Conservation (phyloP, 2,888 invertebrate genomes). For the Xestoiulus laeticollis region DNA sequence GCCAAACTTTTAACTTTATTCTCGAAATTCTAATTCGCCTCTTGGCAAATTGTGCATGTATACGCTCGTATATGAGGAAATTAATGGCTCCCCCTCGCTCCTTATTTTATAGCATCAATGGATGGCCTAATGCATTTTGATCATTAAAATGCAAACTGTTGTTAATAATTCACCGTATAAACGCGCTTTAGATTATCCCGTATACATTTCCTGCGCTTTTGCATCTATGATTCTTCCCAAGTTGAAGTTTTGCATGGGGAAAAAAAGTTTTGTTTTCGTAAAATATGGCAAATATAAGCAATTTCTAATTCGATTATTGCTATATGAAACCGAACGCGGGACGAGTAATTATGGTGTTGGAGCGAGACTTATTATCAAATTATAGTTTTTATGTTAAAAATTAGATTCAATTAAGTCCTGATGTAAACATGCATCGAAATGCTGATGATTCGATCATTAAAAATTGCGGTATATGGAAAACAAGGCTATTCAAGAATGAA, state of each 20-base stretch:
- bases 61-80: not conserved
- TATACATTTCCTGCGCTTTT: not conserved
- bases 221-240: not conserved
- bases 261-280: slow-evolving; percentile 7
- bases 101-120: not conserved
- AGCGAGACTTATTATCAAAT: slow-evolving; percentile 3
- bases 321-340: not conserved
- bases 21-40: not conserved
- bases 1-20: not conserved
- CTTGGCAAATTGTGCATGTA: not conserved
- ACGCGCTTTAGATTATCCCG: slow-evolving; percentile 4
- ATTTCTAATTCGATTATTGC: not conserved
- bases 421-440: not conserved
- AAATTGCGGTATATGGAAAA: not conserved
- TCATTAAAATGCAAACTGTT: slow-evolving; percentile 26
- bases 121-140: slow-evolving; percentile 20
- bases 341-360: not conserved
- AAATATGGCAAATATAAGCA: not conserved
- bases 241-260: too few species aligned
- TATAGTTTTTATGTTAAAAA: not conserved
- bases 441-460: not conserved
- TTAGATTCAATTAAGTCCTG: not conserved
- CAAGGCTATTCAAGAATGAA: too few species aligned
- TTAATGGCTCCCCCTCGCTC: not conserved
- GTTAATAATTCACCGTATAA: not conserved